Percentiles rank a stretch among this genome's conserved stretches.
Evolutionary conservation across 2,797 vertebrate species (phyloP).

Genomic region (Picus viridis): DNA sequence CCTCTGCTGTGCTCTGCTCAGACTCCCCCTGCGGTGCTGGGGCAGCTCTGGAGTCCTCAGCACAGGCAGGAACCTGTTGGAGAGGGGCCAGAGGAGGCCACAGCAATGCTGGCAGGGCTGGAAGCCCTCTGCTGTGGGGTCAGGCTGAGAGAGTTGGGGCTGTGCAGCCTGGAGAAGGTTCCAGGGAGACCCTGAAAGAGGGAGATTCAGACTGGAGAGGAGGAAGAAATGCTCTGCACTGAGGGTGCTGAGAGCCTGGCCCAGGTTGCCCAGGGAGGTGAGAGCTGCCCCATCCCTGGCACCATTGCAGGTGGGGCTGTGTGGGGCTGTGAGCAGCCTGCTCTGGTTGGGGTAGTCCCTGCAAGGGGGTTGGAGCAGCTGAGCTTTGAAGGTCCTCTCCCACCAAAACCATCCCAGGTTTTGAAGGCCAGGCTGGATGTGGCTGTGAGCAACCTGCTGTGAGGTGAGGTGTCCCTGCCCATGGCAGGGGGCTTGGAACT

Average conservation of each 20-base stretch:
- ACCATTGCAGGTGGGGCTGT: background rate
- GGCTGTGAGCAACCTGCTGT: too few relatives aligned
- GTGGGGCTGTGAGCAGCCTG: background rate
- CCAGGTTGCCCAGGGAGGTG: background rate
- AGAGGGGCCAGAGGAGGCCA: too few relatives aligned
- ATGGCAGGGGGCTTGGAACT: too few relatives aligned
- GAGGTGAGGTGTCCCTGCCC: too few relatives aligned
- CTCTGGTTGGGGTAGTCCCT: background rate
- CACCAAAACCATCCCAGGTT: background rate
- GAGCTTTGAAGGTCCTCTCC: background rate
- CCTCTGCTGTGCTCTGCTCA: background rate
- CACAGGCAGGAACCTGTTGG: too few relatives aligned
- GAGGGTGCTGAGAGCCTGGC: background rate
- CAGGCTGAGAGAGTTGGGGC: too few relatives aligned
- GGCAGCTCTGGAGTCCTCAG: too few relatives aligned
- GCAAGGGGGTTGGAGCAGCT: background rate
- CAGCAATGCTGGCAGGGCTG: too few relatives aligned
- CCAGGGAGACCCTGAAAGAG: background rate
- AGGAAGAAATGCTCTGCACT: background rate
- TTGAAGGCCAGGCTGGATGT: too few relatives aligned
- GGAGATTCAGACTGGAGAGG: background rate
- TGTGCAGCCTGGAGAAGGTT: too few relatives aligned
- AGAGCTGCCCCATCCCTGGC: background rate
- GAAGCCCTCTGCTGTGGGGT: too few relatives aligned
- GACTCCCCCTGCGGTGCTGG: too few relatives aligned